Evolutionary conservation across 2,888 invertebrate genomes (phyloP), one percentile per base, ranked within the genome.

Genomic region (Tanytarsus gracilentus): DNA sequence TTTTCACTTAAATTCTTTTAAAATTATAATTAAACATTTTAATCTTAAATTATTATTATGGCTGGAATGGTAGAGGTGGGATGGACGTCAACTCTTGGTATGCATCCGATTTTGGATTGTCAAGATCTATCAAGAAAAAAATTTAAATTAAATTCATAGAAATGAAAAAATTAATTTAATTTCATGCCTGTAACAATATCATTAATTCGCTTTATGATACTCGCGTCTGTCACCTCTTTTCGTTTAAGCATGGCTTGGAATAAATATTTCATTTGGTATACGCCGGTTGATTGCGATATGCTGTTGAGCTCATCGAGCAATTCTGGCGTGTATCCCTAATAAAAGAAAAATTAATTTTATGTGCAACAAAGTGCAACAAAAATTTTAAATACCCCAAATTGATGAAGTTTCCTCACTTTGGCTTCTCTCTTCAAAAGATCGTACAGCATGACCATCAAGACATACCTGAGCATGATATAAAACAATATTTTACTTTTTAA

Each of bases 361-460:
- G 11, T 3, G 7, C 3, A 16, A 27, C 3, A 18, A 9, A 23
- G 18, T 36, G 5, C 1, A 21, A 36, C 7, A 36, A 36, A 36
- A 3, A 7, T 14, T 11, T 27, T 25, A 56, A 58, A 56, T 49
- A 67, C 68, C 62, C 70, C 70, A 61, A 72, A 75, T 67, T 70
- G 71, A 64, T 69, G 72, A 1, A 74, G 64, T 66, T 70, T 72
- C 3, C 68, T 67, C 0, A 71, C 68, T 61, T 74, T 74, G 0
- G 75, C 73, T 63, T 74, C 74, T 2, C 75, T 69, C 62, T 74
- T 74, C 1, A 75, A 67, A 23, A 74, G 66, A 66, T 75, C 74
- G 56, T 75, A 74, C 27, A n/a, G n/a, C n/a, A n/a, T n/a, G n/a
- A n/a, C n/a, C n/a, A n/a, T n/a, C n/a, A n/a, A n/a, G n/a, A n/a